phyloP scores from a whole-genome alignment of 1,140 invertebrate genomes.

The Solen grandis region DNA sequence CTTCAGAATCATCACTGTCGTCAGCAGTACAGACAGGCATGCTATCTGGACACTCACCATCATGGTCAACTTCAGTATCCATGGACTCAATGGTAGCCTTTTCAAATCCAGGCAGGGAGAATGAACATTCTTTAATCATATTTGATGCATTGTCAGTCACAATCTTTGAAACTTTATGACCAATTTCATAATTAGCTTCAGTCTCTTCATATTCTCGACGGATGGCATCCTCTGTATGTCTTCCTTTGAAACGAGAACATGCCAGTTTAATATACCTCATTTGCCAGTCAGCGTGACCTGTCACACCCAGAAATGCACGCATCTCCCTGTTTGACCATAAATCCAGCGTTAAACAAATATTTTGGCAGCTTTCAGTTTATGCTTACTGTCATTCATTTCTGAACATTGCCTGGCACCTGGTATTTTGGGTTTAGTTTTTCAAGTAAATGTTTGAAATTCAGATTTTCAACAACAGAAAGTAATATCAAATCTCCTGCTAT shows the following conservation, averaged over 20 bases:
- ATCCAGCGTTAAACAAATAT: not conserved
- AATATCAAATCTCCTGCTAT: too few species aligned
- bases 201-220: not conserved
- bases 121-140: not conserved
- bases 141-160: not conserved
- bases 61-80: not conserved
- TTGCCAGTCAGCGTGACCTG: not conserved
- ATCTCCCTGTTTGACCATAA: not conserved
- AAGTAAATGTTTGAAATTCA: not conserved
- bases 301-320: not conserved
- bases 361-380: not conserved
- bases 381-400: not conserved
- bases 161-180: too few species aligned
- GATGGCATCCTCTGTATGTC: not conserved
- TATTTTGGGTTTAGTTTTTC: not conserved
- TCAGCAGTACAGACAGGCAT: too few species aligned
- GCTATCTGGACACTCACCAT: too few species aligned
- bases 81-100: not conserved
- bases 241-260: not conserved
- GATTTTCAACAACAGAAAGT: slow-evolving; percentile 1
- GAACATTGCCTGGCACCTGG: not conserved
- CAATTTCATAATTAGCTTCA: not conserved
- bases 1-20: not conserved
- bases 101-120: slow-evolving; percentile 9
- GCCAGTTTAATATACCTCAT: not conserved